These are phyloP conservation scores for Australoheros scitulus DNA, from an alignment of 2,113 vertebrate species.

Conservation along the genomic window DNA sequence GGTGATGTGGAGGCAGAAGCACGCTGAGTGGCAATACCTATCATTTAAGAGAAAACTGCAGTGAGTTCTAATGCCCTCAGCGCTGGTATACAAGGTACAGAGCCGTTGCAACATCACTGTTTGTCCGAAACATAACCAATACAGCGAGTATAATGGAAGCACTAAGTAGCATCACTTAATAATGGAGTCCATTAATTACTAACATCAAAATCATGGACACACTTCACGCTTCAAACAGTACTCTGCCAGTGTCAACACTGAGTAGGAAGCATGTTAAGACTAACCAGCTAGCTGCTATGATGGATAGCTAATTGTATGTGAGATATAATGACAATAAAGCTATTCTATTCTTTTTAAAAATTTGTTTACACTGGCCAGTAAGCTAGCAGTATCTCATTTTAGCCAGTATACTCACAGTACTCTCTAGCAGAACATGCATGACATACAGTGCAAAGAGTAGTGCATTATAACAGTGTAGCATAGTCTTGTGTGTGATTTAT, in stretches of 20 bases:
- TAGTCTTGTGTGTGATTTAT: neutral
- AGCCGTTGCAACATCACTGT: neutral
- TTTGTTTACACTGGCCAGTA: neutral
- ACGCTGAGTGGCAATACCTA: neutral
- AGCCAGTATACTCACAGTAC: neutral
- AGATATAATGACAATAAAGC: too few species aligned
- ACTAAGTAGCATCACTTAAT: neutral
- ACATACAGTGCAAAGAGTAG: too few species aligned
- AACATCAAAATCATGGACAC: neutral
- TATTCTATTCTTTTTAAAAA: neutral
- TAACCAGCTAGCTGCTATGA: neutral
- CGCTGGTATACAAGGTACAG: neutral
- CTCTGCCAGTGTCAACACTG: neutral
- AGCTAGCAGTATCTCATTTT: neutral
- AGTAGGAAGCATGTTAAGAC: neutral
- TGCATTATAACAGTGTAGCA: neutral
- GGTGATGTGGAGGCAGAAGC: neutral
- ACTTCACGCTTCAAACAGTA: too few species aligned
- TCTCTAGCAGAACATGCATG: too few species aligned
- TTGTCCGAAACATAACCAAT: neutral
- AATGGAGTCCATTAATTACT: neutral
- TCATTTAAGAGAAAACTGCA: neutral
- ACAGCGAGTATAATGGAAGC: fast-evolving
- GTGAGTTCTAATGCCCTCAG: neutral
- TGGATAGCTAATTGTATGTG: neutral